These are phyloP conservation scores for Dromococcyx pavoninus DNA, from an alignment of 2,797 vertebrate species.

Conservation along the genomic window DNA sequence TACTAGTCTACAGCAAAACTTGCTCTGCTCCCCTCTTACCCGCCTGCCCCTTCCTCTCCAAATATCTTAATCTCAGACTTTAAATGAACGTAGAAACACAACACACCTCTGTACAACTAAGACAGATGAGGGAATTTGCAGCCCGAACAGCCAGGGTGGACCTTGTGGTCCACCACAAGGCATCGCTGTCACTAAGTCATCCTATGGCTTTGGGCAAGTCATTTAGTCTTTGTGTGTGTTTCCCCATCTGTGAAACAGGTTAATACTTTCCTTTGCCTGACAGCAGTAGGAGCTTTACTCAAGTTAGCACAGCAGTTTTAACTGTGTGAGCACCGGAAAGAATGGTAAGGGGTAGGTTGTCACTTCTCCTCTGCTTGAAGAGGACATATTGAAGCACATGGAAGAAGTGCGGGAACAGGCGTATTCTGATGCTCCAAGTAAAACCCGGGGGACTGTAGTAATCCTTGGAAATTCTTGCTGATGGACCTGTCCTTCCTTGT, in stretches of 20 bases:
- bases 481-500: background rate
- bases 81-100: background rate
- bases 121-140: background rate
- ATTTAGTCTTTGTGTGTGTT: slow-evolving; percentile 13
- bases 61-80: background rate
- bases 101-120: background rate
- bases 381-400: background rate
- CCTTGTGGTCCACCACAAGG: background rate
- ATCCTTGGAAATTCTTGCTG: background rate
- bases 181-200: slow-evolving; percentile 9
- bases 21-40: background rate
- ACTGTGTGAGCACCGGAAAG: background rate
- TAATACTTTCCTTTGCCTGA: slow-evolving; percentile 42
- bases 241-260: slow-evolving; percentile 53
- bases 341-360: background rate
- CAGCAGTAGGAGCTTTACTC: slow-evolving; percentile 20
- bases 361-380: background rate
- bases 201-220: slow-evolving; percentile 35
- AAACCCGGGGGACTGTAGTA: background rate
- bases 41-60: too few relatives aligned
- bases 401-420: background rate
- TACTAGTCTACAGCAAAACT: background rate
- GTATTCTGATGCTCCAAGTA: background rate
- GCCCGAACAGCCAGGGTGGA: background rate
- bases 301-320: background rate